phyloP scores from a whole-genome alignment of 2,888 invertebrate genomes.

The Eledone cirrhosa region DNA sequence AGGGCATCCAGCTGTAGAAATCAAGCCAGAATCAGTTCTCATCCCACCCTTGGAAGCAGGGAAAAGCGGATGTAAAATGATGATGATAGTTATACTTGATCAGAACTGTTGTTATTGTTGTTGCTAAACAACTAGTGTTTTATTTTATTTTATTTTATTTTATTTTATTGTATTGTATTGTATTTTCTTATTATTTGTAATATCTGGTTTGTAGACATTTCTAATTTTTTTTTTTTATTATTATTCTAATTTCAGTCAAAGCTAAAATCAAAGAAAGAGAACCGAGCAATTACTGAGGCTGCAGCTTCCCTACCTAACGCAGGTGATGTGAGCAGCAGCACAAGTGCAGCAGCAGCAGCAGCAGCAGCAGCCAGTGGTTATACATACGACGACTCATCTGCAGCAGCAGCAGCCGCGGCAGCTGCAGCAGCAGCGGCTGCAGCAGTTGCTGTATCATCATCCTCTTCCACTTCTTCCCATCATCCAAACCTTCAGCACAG shows the following conservation, averaged over 20 bases:
- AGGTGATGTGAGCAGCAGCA: slow-evolving; percentile 32
- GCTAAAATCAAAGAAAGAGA: slow-evolving; percentile 55
- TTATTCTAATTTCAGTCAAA: slow-evolving; percentile 48
- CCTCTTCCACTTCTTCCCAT: too few relatives aligned
- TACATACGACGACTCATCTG: slow-evolving; percentile 24
- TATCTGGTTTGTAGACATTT: not conserved
- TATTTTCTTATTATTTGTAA: not conserved
- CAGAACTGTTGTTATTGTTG: not conserved
- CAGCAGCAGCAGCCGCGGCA: not conserved
- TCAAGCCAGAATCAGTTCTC: too few relatives aligned
- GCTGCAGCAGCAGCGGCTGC: not conserved
- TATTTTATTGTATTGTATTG: too few relatives aligned
- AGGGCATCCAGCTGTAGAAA: too few relatives aligned
- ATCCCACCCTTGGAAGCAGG: too few relatives aligned
- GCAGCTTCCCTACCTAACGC: slow-evolving; percentile 1
- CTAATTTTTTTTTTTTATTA: not conserved
- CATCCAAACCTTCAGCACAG: slow-evolving; percentile 25
- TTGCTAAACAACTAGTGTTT: not conserved
- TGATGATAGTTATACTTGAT: too few relatives aligned
- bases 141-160: not conserved
- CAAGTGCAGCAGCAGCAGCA: slow-evolving; percentile 34
- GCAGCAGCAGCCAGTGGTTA: slow-evolving; percentile 36
- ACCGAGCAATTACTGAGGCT: slow-evolving; percentile 26
- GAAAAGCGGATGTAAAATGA: too few relatives aligned
- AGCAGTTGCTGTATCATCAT: not conserved